Base-by-base conservation (phyloP, 2,113 vertebrate genomes). In the Porphyrio hochstetteri region DNA sequence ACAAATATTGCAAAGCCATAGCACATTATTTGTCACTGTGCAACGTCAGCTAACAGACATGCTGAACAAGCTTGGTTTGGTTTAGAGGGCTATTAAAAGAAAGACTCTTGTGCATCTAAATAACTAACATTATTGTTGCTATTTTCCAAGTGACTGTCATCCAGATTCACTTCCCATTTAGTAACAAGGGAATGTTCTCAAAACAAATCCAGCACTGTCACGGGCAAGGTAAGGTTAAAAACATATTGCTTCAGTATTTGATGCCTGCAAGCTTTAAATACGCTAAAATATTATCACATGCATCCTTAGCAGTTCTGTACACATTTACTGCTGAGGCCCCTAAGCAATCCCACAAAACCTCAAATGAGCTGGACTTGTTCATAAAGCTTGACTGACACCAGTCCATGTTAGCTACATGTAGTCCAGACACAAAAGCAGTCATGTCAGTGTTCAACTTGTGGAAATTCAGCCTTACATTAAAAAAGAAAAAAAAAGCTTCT, bases 341-440 rank as follows among this genome's bases (percentile, higher is more conserved):
- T 35, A n/a, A 76, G 38, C 36, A 76, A 69, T 11, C 17, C 18
- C 50, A 60, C 5, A 21, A 36, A 80, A 80, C 7, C 65, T 31
- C 63, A 13, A 13, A 63, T 14, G 15, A 53, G 17, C 60, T 59
- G 61, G 46, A 75, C 52, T 75, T 52, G 16, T 4, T 91, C 40
- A 16, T 9, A 20, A 70, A 77, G 48, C 46, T 60, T 81, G 64
- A 56, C 7, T 86, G 64, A 71, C 33, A 56, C 5, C 23, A 79
- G 52, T 12, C 42, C 48, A 10, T 5, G 53, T 31, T 48, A 57
- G 44, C 44, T 65, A 29, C 0, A 0, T 16, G 25, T 27, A 77
- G 29, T 24, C 31, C 61, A 67, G 56, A 52, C 7, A 42, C 7
- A 42, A 44, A 29, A 71, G 4, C 7, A 18, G 24, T 53, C 60